Conservation (phyloP, 1,140 invertebrate genomes). For the Calephelis nemesis region DNA sequence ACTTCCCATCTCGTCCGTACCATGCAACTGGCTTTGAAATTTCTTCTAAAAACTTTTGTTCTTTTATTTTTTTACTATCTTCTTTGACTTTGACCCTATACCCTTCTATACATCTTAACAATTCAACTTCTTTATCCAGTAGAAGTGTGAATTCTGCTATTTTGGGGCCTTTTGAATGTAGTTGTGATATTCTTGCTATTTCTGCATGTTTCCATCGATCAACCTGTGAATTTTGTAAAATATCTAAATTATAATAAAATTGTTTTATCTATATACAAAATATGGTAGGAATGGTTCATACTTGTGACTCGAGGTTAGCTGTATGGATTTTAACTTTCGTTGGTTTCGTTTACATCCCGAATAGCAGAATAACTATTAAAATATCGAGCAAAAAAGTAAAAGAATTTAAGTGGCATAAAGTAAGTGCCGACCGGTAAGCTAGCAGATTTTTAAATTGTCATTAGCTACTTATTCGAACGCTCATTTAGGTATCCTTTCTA, state of each 20-base stretch:
- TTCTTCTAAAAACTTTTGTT: constrained; percentile 80
- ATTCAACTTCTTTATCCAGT: constrained; percentile 83
- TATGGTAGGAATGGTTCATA: too few relatives aligned
- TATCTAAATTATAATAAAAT: neutral
- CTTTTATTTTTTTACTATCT: constrained; percentile 76
- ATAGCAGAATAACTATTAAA: too few relatives aligned
- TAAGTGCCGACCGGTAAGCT: too few relatives aligned
- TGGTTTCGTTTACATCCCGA: too few relatives aligned
- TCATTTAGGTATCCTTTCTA: too few relatives aligned
- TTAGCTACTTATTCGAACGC: too few relatives aligned
- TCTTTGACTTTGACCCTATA: constrained; percentile 80
- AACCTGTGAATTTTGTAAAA: constrained; percentile 59
- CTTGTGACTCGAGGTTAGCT: too few relatives aligned
- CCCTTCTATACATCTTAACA: constrained; percentile 81
- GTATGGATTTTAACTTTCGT: too few relatives aligned
- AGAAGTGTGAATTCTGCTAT: constrained; percentile 81
- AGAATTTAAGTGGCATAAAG: too few relatives aligned
- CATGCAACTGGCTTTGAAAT: constrained; percentile 82
- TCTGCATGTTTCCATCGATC: constrained; percentile 83
- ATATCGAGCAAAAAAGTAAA: too few relatives aligned
- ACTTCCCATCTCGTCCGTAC: constrained; percentile 80
- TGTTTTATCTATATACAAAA: too few relatives aligned
- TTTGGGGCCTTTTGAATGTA: constrained; percentile 80
- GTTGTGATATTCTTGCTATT: constrained; percentile 78
- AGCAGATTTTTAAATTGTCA: too few relatives aligned